Percentiles rank a stretch among this genome's conserved stretches.
Evolutionary conservation across 2,113 vertebrate species (phyloP).

Genomic region (Vicugna pacos): DNA sequence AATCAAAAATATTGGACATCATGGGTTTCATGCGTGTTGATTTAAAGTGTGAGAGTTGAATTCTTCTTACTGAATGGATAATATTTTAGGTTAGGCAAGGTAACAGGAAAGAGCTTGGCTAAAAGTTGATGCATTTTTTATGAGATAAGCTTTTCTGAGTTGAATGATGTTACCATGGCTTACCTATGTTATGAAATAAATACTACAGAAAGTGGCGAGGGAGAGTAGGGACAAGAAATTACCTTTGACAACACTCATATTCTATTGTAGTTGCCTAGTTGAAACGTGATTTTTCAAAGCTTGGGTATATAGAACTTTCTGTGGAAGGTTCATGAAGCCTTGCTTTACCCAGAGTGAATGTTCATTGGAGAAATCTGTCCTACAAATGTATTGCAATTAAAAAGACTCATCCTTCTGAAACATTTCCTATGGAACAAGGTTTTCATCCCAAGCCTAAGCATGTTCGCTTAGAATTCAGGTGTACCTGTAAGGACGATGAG

Average conservation of each 20-base stretch:
- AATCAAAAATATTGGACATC: neutral
- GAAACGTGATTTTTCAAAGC: neutral
- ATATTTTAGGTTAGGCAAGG: neutral
- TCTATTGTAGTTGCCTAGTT: neutral
- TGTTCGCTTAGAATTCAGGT: constrained; percentile 26
- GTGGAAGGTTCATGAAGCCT: neutral
- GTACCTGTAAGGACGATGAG: neutral
- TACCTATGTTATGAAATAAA: constrained; percentile 16
- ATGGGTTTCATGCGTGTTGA: neutral
- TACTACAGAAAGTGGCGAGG: neutral
- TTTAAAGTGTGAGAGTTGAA: constrained; percentile 41
- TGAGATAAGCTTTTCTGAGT: constrained; percentile 41
- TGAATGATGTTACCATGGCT: neutral
- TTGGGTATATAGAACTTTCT: neutral
- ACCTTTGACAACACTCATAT: neutral
- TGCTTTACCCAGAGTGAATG: neutral
- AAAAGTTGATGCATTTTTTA: constrained; percentile 41
- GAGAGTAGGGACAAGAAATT: neutral
- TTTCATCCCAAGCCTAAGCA: neutral
- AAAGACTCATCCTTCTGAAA: neutral
- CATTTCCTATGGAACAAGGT: neutral
- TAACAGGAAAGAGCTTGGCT: constrained; percentile 13
- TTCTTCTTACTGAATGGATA: neutral
- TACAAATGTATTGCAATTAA: neutral
- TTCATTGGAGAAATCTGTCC: neutral